A percentile compares a stretch with the other conserved stretches of the same genome.
These are phyloP conservation scores for Lithophane leautieri DNA, from an alignment of 2,888 invertebrate genomes.

Conservation along the genomic window DNA sequence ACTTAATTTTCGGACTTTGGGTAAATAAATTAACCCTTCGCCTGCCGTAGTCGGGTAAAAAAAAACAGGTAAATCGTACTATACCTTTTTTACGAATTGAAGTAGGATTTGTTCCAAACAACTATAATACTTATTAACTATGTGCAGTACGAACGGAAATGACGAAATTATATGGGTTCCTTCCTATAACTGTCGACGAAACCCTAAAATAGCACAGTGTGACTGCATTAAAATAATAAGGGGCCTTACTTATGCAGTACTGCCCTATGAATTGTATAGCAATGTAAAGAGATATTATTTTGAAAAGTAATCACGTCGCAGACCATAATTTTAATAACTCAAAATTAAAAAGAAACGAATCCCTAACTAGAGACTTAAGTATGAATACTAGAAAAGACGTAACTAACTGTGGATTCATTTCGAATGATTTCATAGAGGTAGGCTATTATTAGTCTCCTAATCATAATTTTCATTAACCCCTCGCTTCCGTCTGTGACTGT, in stretches of 20 bases:
- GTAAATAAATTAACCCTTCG: slow-evolving; percentile 8
- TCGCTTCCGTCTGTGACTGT: slow-evolving; percentile 26
- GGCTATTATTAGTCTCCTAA: slow-evolving; percentile 38
- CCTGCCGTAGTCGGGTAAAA: neutral
- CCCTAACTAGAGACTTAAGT: neutral
- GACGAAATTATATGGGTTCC: slow-evolving; percentile 48
- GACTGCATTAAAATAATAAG: slow-evolving; percentile 42
- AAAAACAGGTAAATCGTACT: slow-evolving; percentile 4
- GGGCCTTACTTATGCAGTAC: neutral
- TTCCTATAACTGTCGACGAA: slow-evolving; percentile 47
- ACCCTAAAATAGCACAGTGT: slow-evolving; percentile 52
- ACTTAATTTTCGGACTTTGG: neutral
- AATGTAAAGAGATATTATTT: neutral
- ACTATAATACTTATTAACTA: slow-evolving; percentile 3
- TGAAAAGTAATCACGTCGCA: neutral
- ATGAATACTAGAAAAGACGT: neutral
- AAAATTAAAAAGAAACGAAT: neutral
- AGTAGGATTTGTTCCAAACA: slow-evolving; percentile 20
- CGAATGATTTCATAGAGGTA: slow-evolving; percentile 48
- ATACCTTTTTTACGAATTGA: neutral
- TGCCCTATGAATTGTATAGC: slow-evolving; percentile 2
- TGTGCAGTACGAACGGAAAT: slow-evolving; percentile 44
- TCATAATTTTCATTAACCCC: slow-evolving; percentile 56
- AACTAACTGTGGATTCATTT: slow-evolving; percentile 4
- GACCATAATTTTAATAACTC: neutral